Evolutionary conservation across 2,888 invertebrate species (phyloP).

Genomic region (Graphium colonna): DNA sequence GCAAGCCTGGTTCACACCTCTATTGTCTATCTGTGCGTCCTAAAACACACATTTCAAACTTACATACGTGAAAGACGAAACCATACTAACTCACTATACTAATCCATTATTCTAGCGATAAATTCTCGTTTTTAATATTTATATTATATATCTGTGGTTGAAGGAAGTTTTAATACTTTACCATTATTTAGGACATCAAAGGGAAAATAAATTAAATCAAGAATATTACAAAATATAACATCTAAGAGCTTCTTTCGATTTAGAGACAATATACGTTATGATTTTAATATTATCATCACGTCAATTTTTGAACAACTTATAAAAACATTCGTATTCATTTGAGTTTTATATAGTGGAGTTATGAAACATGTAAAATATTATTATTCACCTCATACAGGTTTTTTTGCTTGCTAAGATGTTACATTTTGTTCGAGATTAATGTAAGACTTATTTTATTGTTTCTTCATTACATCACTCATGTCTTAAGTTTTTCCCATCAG

Average conservation of each 20-base stretch:
- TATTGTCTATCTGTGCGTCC: constrained; percentile 76
- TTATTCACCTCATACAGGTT: too few species aligned
- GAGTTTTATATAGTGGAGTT: too few species aligned
- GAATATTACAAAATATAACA: too few species aligned
- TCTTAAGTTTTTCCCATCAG: background rate
- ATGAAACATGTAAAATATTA: too few species aligned
- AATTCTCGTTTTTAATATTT: constrained; percentile 21
- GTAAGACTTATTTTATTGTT: constrained; percentile 1
- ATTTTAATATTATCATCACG: too few species aligned
- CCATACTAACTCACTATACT: constrained; percentile 74
- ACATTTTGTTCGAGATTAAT: background rate
- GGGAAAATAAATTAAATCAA: too few species aligned
- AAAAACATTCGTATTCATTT: too few species aligned
- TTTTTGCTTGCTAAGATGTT: background rate
- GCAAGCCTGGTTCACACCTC: constrained; percentile 54
- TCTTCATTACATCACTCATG: constrained; percentile 1
- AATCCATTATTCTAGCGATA: constrained; percentile 23
- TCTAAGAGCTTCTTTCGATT: too few species aligned
- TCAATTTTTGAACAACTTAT: too few species aligned
- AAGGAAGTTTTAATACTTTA: too few species aligned
- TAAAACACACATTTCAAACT: constrained; percentile 72
- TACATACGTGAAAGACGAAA: constrained; percentile 58
- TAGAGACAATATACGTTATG: too few species aligned
- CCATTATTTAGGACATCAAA: too few species aligned
- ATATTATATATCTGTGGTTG: constrained; percentile 1